Conservation (phyloP, 2,888 invertebrate species). For the Sipunculus nudus region DNA sequence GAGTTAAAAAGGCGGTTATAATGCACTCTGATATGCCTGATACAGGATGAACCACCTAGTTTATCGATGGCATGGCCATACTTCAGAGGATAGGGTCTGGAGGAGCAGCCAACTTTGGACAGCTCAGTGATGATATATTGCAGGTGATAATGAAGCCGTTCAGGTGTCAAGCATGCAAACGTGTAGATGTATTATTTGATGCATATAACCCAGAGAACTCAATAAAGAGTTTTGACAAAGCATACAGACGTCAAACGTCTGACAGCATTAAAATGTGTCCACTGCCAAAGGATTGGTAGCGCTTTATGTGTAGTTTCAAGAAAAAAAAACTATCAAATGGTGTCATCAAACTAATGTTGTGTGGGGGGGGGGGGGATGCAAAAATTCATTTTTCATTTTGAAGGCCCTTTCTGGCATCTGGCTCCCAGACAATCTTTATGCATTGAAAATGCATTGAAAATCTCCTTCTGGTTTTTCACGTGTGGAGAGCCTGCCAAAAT, state of each 20-base stretch:
- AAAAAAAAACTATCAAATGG: no score
- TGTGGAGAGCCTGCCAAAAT: no score
- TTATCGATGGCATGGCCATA: slow-evolving; percentile 17
- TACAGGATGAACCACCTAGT: neutral
- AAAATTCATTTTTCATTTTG: no score
- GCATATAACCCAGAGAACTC: neutral
- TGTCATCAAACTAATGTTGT: no score
- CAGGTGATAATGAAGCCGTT: neutral
- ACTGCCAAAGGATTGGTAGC: slow-evolving; percentile 15
- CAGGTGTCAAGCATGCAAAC: neutral
- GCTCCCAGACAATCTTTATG: no score
- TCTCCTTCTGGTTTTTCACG: no score
- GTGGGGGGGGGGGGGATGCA: no score
- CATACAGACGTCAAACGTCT: neutral
- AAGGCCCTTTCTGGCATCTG: no score
- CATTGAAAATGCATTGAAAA: no score
- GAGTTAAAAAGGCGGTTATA: neutral
- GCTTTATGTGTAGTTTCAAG: neutral
- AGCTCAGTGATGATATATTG: neutral
- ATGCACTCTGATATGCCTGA: neutral
- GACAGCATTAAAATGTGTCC: neutral
- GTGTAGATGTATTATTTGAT: slow-evolving; percentile 16
- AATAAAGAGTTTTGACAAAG: slow-evolving; percentile 12
- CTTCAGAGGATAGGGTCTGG: neutral
- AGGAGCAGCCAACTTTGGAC: slow-evolving; percentile 7